Evolutionary conservation across 2,797 vertebrate species (phyloP).

Genomic region (Myiotriccus ornatus): DNA sequence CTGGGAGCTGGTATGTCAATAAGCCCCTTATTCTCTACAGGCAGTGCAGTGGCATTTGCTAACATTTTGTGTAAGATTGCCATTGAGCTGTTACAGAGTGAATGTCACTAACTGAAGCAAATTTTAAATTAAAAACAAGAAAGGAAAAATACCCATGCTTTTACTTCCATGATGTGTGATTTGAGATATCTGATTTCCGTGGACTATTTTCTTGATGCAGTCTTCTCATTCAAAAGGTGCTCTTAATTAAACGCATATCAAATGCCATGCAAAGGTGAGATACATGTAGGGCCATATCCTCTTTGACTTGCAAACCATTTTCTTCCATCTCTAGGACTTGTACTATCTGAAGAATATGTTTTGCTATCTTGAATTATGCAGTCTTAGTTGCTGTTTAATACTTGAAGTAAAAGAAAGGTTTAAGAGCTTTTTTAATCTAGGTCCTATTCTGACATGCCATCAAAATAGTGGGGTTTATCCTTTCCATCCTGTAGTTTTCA

Average conservation of each 20-base stretch:
- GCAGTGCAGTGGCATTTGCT: constrained; percentile 46
- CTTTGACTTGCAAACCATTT: neutral
- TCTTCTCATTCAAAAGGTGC: neutral
- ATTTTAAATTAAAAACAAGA: neutral
- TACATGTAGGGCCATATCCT: neutral
- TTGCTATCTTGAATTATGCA: neutral
- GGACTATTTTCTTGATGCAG: neutral
- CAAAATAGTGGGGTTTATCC: neutral
- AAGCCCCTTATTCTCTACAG: constrained; percentile 52
- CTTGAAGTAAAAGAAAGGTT: neutral
- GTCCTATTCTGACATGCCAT: neutral
- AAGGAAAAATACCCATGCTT: neutral
- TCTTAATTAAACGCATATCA: neutral
- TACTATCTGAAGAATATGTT: neutral
- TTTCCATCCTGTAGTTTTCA: neutral
- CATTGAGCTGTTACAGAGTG: constrained; percentile 8
- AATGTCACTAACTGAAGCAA: constrained; percentile 37
- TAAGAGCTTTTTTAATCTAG: neutral
- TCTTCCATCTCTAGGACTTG: neutral
- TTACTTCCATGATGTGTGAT: neutral
- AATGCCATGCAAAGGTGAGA: neutral
- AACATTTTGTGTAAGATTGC: constrained; percentile 18
- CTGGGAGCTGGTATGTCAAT: constrained; percentile 41
- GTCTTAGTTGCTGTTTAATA: neutral
- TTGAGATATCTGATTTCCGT: neutral